A percentile compares a stretch with the other conserved stretches of the same genome.
phyloP scores from a whole-genome alignment of 2,797 vertebrate genomes.

The Sebastes iracundus region DNA sequence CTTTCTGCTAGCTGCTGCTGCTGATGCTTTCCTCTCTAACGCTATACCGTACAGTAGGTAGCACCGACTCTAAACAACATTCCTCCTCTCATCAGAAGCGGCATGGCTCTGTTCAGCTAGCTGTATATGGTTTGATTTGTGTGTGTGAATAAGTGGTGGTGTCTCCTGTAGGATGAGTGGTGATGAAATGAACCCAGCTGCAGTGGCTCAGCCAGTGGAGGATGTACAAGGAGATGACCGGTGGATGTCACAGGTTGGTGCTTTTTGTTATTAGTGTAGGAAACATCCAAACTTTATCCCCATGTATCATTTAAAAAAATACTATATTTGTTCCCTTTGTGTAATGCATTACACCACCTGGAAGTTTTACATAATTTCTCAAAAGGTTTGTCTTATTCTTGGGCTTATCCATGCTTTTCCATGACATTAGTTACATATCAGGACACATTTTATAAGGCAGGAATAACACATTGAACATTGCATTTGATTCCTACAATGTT shows the following conservation, averaged over 20 bases:
- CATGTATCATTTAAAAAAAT: not conserved
- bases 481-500: not conserved
- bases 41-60: not conserved
- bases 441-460: not conserved
- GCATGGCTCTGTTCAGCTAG: not conserved
- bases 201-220: constrained; percentile 86
- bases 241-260: constrained; percentile 95
- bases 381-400: not conserved
- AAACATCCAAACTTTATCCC: not conserved
- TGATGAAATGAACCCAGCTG: constrained; percentile 90
- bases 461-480: not conserved
- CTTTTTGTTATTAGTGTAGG: not conserved
- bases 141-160: not conserved
- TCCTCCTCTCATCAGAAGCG: not conserved
- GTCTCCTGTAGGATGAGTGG: constrained; percentile 87
- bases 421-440: not conserved
- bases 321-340: not conserved
- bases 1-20: constrained; percentile 15
- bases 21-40: not conserved
- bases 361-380: not conserved
- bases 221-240: constrained; percentile 92
- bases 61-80: not conserved
- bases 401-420: too few species aligned
- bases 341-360: not conserved
- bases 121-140: not conserved